phyloP scores from a whole-genome alignment of 2,113 vertebrate genomes.

The Nothobranchius furzeri region DNA sequence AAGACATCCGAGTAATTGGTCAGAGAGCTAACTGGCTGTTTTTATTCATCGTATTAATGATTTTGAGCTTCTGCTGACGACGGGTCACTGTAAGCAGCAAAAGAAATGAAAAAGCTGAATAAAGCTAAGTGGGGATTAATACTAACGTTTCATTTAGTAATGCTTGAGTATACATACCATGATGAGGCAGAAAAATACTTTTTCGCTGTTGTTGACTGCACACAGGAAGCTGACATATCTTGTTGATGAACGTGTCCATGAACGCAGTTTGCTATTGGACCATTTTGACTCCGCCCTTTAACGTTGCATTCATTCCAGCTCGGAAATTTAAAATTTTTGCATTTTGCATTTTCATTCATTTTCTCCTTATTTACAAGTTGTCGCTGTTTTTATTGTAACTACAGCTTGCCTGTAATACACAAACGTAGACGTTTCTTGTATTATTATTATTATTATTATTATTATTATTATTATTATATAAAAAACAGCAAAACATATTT shows the following conservation, averaged over 20 bases:
- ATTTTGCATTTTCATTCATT: background rate
- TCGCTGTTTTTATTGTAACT: background rate
- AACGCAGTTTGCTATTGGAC: constrained; percentile 42
- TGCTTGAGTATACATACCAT: constrained; percentile 49
- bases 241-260: constrained; percentile 59
- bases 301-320: constrained; percentile 29
- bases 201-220: background rate
- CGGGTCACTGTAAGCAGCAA: background rate
- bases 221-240: constrained; percentile 49
- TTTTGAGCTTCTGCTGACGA: background rate
- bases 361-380: background rate
- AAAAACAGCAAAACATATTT: too few species aligned
- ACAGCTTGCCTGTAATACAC: background rate
- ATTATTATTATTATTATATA: background rate
- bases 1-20: background rate
- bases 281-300: constrained; percentile 28
- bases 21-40: background rate
- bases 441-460: background rate
- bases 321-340: constrained; percentile 2
- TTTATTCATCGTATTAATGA: background rate
- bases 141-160: background rate
- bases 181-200: background rate
- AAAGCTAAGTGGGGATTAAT: background rate
- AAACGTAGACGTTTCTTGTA: background rate
- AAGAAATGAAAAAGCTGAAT: background rate